These are phyloP conservation scores for Rallus limicola DNA, from an alignment of 2,113 vertebrate species.

Conservation along the genomic window DNA sequence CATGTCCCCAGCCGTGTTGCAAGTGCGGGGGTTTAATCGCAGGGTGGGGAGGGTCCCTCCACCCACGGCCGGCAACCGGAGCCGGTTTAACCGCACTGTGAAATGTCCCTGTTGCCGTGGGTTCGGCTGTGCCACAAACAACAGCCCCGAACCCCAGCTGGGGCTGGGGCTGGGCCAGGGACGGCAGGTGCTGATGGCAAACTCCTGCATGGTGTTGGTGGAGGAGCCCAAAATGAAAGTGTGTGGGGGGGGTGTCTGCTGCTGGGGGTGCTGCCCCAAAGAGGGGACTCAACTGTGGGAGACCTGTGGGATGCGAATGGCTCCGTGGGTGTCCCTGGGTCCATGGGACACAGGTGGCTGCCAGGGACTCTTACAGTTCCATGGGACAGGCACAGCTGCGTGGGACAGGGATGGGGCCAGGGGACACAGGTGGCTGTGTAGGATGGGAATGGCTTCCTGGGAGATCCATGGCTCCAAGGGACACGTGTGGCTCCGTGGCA, in stretches of 20 bases:
- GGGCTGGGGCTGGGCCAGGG: accelerated
- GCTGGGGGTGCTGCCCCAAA: accelerated
- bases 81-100: not conserved
- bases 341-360: not conserved
- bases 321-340: too few relatives aligned
- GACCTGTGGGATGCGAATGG: too few relatives aligned
- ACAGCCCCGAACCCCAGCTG: accelerated
- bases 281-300: accelerated
- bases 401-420: not conserved
- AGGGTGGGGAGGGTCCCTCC: not conserved
- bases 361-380: not conserved
- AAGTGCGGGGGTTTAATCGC: not conserved
- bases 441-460: too few relatives aligned
- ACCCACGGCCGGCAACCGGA: accelerated
- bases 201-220: too few relatives aligned
- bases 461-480: too few relatives aligned
- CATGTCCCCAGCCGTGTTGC: accelerated
- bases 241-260: too few relatives aligned
- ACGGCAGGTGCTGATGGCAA: accelerated
- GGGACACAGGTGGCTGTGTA: not conserved
- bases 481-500: not conserved
- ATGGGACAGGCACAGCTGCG: too few relatives aligned
- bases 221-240: not conserved
- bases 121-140: not conserved
- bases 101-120: not conserved